Conservation (phyloP, 2,888 invertebrate species). For the Tetramorium bicarinatum region DNA sequence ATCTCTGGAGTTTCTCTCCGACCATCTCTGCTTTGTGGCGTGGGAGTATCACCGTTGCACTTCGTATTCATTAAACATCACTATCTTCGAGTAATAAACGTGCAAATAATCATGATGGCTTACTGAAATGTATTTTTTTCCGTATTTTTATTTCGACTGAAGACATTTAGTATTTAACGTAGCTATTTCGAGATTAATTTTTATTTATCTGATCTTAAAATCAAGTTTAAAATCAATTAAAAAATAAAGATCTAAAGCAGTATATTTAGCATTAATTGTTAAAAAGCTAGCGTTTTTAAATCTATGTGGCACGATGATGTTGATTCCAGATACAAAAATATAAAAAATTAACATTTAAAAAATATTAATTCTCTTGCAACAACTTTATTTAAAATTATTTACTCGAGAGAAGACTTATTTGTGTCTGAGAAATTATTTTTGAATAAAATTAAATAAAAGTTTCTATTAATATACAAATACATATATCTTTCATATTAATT, state of each 20-base stretch:
- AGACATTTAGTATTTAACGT: background rate
- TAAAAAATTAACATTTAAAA: background rate
- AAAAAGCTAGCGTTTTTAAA: background rate
- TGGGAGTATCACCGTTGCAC: constrained; percentile 25
- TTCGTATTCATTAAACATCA: constrained; percentile 40
- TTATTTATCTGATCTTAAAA: background rate
- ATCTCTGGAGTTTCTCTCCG: constrained; percentile 39
- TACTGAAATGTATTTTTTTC: background rate
- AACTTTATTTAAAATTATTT: background rate
- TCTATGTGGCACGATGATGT: background rate
- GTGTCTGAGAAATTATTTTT: background rate
- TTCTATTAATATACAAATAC: background rate
- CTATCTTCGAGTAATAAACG: constrained; percentile 29
- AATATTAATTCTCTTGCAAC: background rate
- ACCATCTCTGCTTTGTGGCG: background rate
- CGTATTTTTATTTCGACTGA: background rate
- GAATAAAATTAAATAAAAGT: background rate
- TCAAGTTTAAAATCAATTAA: background rate
- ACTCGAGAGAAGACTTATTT: background rate
- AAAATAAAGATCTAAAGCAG: background rate
- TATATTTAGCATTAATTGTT: background rate
- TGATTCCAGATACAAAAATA: background rate
- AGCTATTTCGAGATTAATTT: background rate
- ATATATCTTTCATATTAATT: background rate
- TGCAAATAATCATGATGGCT: constrained; percentile 34